Percentiles rank a stretch among this genome's conserved stretches.
Conservation (phyloP, 2,888 invertebrate genomes). For the Eristalinus sepulchralis region DNA sequence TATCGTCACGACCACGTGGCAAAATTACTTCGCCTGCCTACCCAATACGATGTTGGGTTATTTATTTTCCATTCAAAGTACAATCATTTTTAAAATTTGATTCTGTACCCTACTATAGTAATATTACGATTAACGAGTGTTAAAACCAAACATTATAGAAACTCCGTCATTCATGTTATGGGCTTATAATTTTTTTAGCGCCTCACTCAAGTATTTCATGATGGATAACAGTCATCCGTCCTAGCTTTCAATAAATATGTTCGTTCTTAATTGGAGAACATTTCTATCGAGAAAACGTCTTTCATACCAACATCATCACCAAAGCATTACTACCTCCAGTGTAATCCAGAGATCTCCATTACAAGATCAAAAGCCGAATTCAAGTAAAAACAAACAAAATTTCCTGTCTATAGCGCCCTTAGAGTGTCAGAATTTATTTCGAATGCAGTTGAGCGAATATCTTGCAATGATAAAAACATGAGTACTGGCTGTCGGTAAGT, state of each 20-base stretch:
- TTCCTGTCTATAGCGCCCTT: not conserved
- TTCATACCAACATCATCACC: not conserved
- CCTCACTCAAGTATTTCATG: not conserved
- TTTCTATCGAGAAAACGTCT: not conserved
- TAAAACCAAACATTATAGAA: too few species aligned
- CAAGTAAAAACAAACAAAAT: slow-evolving; percentile 16
- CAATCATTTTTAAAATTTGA: too few species aligned
- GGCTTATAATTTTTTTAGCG: too few species aligned
- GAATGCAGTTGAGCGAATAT: slow-evolving; percentile 4
- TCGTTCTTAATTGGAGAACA: not conserved
- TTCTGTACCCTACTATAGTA: too few species aligned
- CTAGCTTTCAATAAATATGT: not conserved
- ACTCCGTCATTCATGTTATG: too few species aligned
- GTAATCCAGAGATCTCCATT: not conserved
- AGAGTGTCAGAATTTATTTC: slow-evolving; percentile 9
- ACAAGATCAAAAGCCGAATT: slow-evolving; percentile 18
- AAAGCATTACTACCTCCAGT: not conserved
- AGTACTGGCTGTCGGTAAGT: slow-evolving; percentile 7
- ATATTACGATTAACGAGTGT: too few species aligned
- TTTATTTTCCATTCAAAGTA: too few species aligned
- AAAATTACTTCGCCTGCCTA: too few species aligned
- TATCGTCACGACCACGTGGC: too few species aligned
- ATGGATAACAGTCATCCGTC: not conserved
- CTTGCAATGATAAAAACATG: slow-evolving; percentile 55
- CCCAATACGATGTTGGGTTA: too few species aligned